Percentiles rank a stretch among this genome's conserved stretches.
phyloP scores from a whole-genome alignment of 2,797 vertebrate species.

The Halcyon badia region DNA sequence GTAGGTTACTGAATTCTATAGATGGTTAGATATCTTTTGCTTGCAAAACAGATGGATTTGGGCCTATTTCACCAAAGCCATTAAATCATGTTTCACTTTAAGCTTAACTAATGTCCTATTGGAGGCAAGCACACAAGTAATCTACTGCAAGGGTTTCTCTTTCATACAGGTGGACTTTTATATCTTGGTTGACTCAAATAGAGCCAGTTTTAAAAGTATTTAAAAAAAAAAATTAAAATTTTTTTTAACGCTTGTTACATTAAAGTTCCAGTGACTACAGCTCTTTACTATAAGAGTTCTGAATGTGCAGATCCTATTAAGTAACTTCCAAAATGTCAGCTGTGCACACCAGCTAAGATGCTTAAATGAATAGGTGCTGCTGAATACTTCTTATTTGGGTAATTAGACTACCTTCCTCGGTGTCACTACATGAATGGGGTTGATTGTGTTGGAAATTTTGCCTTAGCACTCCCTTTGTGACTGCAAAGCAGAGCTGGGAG shows the following conservation, averaged over 20 bases:
- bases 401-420: background rate
- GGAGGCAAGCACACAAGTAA: background rate
- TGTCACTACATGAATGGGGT: background rate
- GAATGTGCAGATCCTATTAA: background rate
- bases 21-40: background rate
- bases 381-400: background rate
- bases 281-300: background rate
- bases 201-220: background rate
- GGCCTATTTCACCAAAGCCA: background rate
- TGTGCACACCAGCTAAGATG: fast-evolving
- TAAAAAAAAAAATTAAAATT: too few relatives aligned
- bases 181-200: background rate
- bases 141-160: background rate
- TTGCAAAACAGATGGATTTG: background rate
- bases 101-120: background rate
- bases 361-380: background rate
- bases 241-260: fast-evolving
- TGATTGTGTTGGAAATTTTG: background rate
- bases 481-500: background rate
- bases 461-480: background rate
- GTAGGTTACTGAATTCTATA: background rate
- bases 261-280: background rate
- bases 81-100: background rate
- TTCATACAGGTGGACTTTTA: background rate
- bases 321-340: background rate